Evolutionary conservation across 2,113 vertebrate genomes (phyloP), one percentile per base, ranked within the genome.

Genomic region (Peucedramus taeniatus): DNA sequence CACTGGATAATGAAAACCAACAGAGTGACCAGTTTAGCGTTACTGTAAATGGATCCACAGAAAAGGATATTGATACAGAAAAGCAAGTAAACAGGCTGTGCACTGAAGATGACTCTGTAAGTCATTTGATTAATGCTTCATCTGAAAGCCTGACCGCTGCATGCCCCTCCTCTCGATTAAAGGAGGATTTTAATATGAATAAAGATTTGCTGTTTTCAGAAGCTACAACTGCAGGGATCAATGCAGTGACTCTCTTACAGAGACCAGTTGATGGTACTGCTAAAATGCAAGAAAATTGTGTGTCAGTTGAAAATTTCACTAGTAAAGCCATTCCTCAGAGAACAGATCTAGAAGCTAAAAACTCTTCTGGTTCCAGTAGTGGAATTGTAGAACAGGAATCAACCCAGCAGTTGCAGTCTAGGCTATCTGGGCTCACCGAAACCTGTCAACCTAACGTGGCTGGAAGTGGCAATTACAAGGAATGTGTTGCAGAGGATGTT

Each of bases 1-100:
- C 97, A 96, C 96, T 98, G 97, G 97, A 98, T 97, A 96, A 97
- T 61, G 98, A 98, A 97, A 97, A 91, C 79, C 95, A 22, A 82
- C 96, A 97, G 94, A 97, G 93, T 84, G 96, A 97, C 91, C 97
- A 97, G 74, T 94, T 97, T 87, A 96, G 92, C 64, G 92, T 98
- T 94, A 96, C 91, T 95, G 91, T 98, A 96, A 98, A 98, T 95
- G 98, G 98, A 79, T 97, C 98, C 49, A 86, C 8, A 49, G 98
- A 97, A 91, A 98, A 98, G 95, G 97, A 96, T 82, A 92, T 6
- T 71, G 96, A 97, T 87, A 97, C 97, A 83, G 97, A 98, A 95
- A 98, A 98, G 91, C 97, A 97, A 95, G 87, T 80, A 35, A 94
- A 79, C 77, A 96, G 65, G 82, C 95, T 94, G 51, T 92, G 95